A percentile compares a stretch with the other conserved stretches of the same genome.
Evolutionary conservation across 1,140 invertebrate species (phyloP).

Genomic region (Spodoptera frugiperda): DNA sequence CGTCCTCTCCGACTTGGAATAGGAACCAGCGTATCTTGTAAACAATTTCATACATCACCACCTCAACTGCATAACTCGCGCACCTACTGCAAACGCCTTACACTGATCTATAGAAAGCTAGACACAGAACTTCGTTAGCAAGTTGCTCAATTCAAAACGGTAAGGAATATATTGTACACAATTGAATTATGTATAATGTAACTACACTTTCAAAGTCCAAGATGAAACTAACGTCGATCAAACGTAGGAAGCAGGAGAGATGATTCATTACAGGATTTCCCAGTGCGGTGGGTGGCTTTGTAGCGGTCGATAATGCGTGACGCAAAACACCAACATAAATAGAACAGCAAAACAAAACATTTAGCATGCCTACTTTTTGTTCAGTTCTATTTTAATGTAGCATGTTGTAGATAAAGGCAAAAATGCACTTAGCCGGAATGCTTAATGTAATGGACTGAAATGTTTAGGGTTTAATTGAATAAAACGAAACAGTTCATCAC

Average conservation of each 20-base stretch:
- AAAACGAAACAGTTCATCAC: background rate
- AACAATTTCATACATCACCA: slow-evolving; percentile 8
- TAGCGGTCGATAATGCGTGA: slow-evolving; percentile 23
- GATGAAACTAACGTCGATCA: background rate
- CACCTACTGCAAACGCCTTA: background rate
- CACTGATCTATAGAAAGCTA: background rate
- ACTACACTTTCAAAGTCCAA: background rate
- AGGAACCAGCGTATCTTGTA: background rate
- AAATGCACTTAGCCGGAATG: background rate
- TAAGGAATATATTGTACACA: too few species aligned
- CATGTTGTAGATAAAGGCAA: background rate
- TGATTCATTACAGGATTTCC: slow-evolving; percentile 37
- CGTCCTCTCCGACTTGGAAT: background rate
- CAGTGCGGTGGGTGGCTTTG: background rate
- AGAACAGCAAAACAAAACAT: background rate
- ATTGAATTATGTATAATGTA: too few species aligned
- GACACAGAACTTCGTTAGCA: background rate
- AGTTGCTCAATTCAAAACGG: background rate
- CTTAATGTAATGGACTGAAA: slow-evolving; percentile 1
- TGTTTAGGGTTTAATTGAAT: too few species aligned
- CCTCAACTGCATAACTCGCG: background rate
- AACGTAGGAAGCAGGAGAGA: slow-evolving; percentile 5
- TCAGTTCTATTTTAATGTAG: background rate
- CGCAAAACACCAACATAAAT: slow-evolving; percentile 13
- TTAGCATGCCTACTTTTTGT: slow-evolving; percentile 9